These are phyloP conservation scores for Notocelia uddmanniana DNA, from an alignment of 2,888 invertebrate species.

Conservation along the genomic window DNA sequence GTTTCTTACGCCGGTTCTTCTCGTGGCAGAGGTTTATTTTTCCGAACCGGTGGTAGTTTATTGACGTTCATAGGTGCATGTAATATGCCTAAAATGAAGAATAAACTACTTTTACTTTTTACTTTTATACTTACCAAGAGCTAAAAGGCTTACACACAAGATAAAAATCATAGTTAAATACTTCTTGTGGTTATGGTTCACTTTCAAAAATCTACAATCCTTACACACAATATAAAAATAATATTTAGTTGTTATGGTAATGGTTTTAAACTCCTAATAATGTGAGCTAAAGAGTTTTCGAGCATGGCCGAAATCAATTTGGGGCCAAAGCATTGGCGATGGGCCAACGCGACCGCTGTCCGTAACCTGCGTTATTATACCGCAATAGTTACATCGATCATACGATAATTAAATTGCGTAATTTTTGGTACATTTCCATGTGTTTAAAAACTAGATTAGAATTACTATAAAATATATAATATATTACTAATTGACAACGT, in stretches of 20 bases:
- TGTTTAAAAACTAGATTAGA: not conserved
- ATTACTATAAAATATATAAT: too few species aligned
- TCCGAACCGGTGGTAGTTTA: too few species aligned
- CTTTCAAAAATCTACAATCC: too few species aligned
- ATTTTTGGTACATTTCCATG: not conserved
- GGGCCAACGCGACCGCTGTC: slow-evolving; percentile 65
- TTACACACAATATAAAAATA: not conserved
- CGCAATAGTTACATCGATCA: slow-evolving; percentile 58
- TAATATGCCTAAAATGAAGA: too few species aligned
- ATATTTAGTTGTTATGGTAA: not conserved
- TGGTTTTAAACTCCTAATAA: slow-evolving; percentile 12
- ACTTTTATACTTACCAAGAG: too few species aligned
- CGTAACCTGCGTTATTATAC: slow-evolving; percentile 63
- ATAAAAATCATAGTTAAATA: not conserved
- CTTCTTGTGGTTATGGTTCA: not conserved
- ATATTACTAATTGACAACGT: too few species aligned
- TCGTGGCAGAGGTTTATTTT: too few species aligned
- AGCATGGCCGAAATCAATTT: slow-evolving; percentile 80
- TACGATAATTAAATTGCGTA: slow-evolving; percentile 55
- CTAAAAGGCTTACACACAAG: too few species aligned
- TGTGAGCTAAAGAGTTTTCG: slow-evolving; percentile 68
- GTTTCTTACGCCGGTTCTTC: too few species aligned
- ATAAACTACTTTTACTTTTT: too few species aligned
- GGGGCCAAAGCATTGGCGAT: slow-evolving; percentile 74
- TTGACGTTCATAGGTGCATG: too few species aligned